A percentile compares a stretch with the other conserved stretches of the same genome.
Evolutionary conservation across 2,113 vertebrate genomes (phyloP).

Genomic region (Odobenus rosmarus): DNA sequence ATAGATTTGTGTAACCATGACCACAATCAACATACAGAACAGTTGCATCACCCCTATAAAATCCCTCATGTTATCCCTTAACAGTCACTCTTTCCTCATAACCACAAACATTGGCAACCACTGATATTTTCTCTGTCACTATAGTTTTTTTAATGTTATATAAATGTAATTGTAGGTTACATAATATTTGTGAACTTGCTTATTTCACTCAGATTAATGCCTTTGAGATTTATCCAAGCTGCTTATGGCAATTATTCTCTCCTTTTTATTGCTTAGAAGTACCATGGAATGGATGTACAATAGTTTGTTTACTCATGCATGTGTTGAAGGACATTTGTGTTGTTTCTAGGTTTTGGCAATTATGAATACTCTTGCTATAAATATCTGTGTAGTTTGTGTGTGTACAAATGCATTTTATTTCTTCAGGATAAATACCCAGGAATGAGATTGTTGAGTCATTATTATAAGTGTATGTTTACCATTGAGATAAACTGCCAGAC

Average conservation of each 20-base stretch:
- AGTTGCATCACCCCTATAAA: not conserved
- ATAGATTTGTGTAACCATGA: not conserved
- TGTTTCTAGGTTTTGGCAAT: not conserved
- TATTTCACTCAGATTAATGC: not conserved
- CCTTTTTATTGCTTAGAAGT: not conserved
- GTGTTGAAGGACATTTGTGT: not conserved
- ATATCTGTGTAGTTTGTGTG: not conserved
- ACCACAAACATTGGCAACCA: not conserved
- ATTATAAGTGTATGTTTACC: not conserved
- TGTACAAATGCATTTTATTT: not conserved
- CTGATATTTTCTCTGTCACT: not conserved
- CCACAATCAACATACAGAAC: not conserved
- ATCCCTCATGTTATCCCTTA: not conserved
- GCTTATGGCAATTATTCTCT: not conserved
- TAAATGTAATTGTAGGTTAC: not conserved
- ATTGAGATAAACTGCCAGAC: not conserved
- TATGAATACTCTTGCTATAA: not conserved
- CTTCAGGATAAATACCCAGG: not conserved
- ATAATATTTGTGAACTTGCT: not conserved
- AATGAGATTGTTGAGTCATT: not conserved
- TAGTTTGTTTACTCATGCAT: not conserved
- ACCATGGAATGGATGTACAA: not conserved
- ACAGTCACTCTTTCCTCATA: not conserved
- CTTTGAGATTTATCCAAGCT: not conserved
- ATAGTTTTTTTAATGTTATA: not conserved